Percentiles rank a stretch among this genome's conserved stretches.
These are phyloP conservation scores for Gasterosteus aculeatus DNA, from an alignment of 2,113 vertebrate genomes.

Conservation along the genomic window DNA sequence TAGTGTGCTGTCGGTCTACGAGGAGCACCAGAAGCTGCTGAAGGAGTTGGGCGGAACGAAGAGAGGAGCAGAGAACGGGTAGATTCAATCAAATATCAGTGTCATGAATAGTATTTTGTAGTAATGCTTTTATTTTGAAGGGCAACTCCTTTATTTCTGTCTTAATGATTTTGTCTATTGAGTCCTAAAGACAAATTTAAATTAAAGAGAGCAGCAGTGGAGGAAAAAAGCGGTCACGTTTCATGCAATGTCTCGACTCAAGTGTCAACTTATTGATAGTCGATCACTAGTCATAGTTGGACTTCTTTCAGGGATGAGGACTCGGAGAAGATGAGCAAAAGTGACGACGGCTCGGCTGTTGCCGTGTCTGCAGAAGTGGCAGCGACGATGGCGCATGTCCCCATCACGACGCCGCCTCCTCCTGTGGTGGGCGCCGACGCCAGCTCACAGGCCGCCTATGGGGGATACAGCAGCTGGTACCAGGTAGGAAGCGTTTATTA, in stretches of 20 bases:
- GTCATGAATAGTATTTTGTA: background rate
- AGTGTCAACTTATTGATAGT: background rate
- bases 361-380: conserved; percentile 46
- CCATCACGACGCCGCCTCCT: conserved; percentile 76
- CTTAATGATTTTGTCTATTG: background rate
- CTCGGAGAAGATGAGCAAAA: conserved; percentile 77
- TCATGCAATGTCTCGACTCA: background rate
- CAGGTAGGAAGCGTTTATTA: conserved; percentile 73
- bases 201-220: background rate
- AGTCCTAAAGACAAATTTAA: background rate
- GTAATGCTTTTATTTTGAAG: background rate
- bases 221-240: background rate
- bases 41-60: conserved; percentile 80
- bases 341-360: conserved; percentile 68
- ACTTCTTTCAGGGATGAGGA: conserved; percentile 74
- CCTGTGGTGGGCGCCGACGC: conserved; percentile 74
- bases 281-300: background rate
- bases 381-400: conserved; percentile 61
- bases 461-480: conserved; percentile 82
- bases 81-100: background rate
- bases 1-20: conserved; percentile 83
- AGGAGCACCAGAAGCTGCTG: conserved; percentile 86
- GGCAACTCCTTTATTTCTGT: background rate
- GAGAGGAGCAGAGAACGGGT: conserved; percentile 84
- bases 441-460: conserved; percentile 66